Evolutionary conservation across 2,113 vertebrate genomes (phyloP).

Genomic region (Delphinus delphis): DNA sequence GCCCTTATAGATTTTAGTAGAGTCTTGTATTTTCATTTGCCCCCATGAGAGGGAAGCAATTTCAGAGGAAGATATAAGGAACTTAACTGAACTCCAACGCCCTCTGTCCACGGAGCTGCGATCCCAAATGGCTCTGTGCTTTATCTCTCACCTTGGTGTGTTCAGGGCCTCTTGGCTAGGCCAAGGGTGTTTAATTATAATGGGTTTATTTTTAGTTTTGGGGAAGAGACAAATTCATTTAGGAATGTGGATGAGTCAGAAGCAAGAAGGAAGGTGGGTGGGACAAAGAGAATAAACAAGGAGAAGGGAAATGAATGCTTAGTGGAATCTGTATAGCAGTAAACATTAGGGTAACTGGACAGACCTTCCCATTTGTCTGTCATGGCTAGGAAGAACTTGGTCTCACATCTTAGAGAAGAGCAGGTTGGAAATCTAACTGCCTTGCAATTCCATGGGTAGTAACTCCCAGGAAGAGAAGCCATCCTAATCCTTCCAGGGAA

Average conservation of each 20-base stretch:
- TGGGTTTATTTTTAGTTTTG: not conserved
- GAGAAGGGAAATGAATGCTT: not conserved
- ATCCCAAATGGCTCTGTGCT: not conserved
- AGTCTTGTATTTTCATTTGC: slow-evolving; percentile 93
- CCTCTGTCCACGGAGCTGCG: not conserved
- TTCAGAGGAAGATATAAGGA: slow-evolving; percentile 91
- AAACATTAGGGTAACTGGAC: not conserved
- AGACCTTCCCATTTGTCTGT: not conserved
- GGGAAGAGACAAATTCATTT: not conserved
- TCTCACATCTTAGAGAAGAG: not conserved
- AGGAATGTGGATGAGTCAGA: not conserved
- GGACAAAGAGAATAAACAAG: not conserved
- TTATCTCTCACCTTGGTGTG: not conserved
- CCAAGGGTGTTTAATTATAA: not conserved
- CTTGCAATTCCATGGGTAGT: not conserved
- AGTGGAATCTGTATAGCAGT: not conserved
- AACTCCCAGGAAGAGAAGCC: not conserved
- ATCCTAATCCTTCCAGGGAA: not conserved
- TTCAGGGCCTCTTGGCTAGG: not conserved
- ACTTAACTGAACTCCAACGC: slow-evolving; percentile 11
- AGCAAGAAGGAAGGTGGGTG: not conserved
- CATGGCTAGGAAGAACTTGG: not conserved
- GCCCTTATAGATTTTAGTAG: slow-evolving; percentile 91
- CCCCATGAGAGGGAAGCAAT: slow-evolving; percentile 95
- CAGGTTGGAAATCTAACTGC: not conserved